Percentiles rank a stretch among this genome's conserved stretches.
Evolutionary conservation across 2,888 invertebrate species (phyloP).

Genomic region (Melieria crassipennis): DNA sequence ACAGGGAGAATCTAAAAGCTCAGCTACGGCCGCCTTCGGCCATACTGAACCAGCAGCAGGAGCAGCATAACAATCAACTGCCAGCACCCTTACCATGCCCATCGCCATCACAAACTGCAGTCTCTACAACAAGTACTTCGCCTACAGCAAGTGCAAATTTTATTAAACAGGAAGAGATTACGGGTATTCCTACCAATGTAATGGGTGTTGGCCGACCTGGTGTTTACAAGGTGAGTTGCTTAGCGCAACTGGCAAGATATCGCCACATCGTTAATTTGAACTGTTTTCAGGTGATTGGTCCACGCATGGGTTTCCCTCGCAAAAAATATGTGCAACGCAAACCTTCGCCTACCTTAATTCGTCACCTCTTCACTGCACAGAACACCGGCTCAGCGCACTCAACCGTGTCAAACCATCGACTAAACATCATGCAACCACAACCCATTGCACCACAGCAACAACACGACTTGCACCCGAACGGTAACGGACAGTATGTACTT

Average conservation of each 20-base stretch:
- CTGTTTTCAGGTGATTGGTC: slow-evolving; percentile 60
- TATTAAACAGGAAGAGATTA: slow-evolving; percentile 51
- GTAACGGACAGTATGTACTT: slow-evolving; percentile 80
- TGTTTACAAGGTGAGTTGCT: slow-evolving; percentile 58
- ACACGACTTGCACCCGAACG: slow-evolving; percentile 60
- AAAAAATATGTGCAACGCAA: slow-evolving; percentile 70
- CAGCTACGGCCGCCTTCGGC: slow-evolving; percentile 89
- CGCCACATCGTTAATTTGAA: background rate
- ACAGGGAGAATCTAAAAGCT: slow-evolving; percentile 85
- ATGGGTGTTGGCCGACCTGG: slow-evolving; percentile 62
- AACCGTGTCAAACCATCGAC: slow-evolving; percentile 20
- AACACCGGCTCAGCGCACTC: slow-evolving; percentile 45
- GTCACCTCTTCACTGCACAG: slow-evolving; percentile 68
- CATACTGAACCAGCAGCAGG: slow-evolving; percentile 67
- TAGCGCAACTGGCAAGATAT: background rate
- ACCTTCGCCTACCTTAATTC: slow-evolving; percentile 73
- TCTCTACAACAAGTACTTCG: slow-evolving; percentile 49
- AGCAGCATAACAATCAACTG: slow-evolving; percentile 30
- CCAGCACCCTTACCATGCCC: slow-evolving; percentile 41
- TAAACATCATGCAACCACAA: slow-evolving; percentile 45
- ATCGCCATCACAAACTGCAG: slow-evolving; percentile 34
- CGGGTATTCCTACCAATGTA: slow-evolving; percentile 56
- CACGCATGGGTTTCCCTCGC: slow-evolving; percentile 64
- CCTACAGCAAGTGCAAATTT: slow-evolving; percentile 44
- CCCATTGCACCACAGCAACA: slow-evolving; percentile 47